Conservation (phyloP, 2,113 vertebrate genomes). For the Pseudonaja textilis region DNA sequence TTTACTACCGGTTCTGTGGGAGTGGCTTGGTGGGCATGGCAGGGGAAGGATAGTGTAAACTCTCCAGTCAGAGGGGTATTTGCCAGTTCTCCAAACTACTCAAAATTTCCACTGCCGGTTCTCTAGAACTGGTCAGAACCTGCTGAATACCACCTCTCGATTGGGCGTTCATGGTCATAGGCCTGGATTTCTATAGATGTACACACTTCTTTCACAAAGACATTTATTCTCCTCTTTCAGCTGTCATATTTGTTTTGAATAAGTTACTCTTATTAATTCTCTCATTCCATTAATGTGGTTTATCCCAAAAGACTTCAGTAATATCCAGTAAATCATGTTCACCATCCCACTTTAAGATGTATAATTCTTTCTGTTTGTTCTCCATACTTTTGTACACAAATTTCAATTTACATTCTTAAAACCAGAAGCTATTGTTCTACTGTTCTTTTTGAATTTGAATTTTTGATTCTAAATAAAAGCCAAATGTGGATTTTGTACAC, state of each 20-base stretch:
- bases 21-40: too few species aligned
- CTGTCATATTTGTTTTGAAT: neutral
- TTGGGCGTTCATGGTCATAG: neutral
- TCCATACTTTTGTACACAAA: neutral
- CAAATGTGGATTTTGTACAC: neutral
- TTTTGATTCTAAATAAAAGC: neutral
- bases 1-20: too few species aligned
- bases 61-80: too few species aligned
- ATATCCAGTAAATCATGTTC: neutral
- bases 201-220: neutral
- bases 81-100: too few species aligned
- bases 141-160: too few species aligned
- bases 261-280: neutral
- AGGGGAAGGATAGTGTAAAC: too few species aligned
- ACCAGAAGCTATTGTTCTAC: neutral
- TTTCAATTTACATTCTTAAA: neutral
- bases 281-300: neutral
- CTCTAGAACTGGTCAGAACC: too few species aligned
- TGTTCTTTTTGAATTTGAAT: neutral
- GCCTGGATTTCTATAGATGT: neutral
- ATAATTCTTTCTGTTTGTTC: neutral
- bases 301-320: neutral
- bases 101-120: too few species aligned
- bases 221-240: neutral
- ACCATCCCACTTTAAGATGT: neutral